These are phyloP conservation scores for Falcaria lacertinaria DNA, from an alignment of 2,888 invertebrate genomes.

Conservation along the genomic window DNA sequence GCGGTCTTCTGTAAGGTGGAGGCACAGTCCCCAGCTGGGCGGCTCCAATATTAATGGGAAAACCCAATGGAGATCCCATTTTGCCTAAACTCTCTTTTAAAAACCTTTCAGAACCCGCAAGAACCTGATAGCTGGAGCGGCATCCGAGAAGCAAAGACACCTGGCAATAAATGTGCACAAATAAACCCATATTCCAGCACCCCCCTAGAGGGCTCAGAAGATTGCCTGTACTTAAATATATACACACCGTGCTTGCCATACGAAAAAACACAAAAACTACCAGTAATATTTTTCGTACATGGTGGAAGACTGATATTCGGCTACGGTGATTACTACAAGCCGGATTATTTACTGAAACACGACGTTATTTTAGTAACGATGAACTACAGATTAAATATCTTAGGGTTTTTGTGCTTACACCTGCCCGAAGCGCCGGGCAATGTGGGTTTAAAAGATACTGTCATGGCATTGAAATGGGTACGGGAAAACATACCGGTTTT, in stretches of 20 bases:
- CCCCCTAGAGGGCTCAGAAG: slow-evolving; percentile 78
- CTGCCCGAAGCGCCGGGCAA: slow-evolving; percentile 63
- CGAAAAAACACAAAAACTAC: slow-evolving; percentile 48
- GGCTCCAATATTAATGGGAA: too few relatives aligned
- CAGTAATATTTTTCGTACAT: slow-evolving; percentile 79
- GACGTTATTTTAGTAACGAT: slow-evolving; percentile 60
- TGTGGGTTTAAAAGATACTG: slow-evolving; percentile 56
- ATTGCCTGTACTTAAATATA: slow-evolving; percentile 84
- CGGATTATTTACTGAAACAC: slow-evolving; percentile 55
- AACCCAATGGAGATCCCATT: too few relatives aligned
- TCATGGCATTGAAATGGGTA: slow-evolving; percentile 62
- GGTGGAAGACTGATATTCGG: slow-evolving; percentile 78
- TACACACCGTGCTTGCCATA: slow-evolving; percentile 79
- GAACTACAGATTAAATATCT: slow-evolving; percentile 56
- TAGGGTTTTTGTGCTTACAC: slow-evolving; percentile 60
- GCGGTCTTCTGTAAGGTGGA: too few relatives aligned
- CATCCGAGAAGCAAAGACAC: slow-evolving; percentile 55
- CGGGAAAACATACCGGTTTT: slow-evolving; percentile 50
- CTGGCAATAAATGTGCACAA: slow-evolving; percentile 63
- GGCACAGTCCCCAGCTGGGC: too few relatives aligned
- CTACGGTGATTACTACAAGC: slow-evolving; percentile 68
- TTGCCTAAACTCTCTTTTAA: too few relatives aligned
- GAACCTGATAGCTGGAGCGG: slow-evolving; percentile 49
- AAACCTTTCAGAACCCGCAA: slow-evolving; percentile 51
- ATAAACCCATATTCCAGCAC: slow-evolving; percentile 57